phyloP scores from a whole-genome alignment of 1,140 invertebrate species.

The Lepidurus packardi region DNA sequence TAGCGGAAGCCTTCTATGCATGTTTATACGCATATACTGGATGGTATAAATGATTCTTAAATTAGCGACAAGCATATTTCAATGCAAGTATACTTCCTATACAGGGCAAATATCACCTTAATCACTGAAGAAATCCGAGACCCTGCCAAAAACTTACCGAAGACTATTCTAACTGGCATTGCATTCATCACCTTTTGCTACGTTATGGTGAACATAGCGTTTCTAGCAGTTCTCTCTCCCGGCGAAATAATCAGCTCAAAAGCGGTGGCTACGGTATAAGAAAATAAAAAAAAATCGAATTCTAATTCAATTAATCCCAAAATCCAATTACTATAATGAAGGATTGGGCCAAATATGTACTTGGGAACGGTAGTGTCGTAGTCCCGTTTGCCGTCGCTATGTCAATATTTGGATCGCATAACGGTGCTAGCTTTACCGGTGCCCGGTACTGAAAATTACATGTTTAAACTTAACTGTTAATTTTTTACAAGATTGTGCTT shows the following conservation, averaged over 20 bases:
- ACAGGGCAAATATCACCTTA: conserved; percentile 57
- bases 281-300: conserved; percentile 7
- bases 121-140: conserved; percentile 63
- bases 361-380: conserved; percentile 54
- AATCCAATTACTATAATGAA: conserved; percentile 30
- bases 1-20: conserved; percentile 51
- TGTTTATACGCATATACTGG: conserved; percentile 52
- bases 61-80: background rate
- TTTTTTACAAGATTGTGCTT: conserved; percentile 46
- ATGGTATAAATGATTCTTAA: conserved; percentile 40
- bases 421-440: conserved; percentile 67
- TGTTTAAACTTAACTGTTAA: background rate
- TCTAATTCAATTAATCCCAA: background rate
- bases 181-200: conserved; percentile 56
- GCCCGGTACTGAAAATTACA: conserved; percentile 50
- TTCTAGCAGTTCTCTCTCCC: conserved; percentile 55
- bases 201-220: conserved; percentile 56
- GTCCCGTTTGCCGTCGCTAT: conserved; percentile 67
- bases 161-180: conserved; percentile 56
- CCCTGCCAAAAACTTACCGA: conserved; percentile 59
- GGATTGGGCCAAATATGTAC: conserved; percentile 57
- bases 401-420: conserved; percentile 66
- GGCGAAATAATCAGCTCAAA: conserved; percentile 52
- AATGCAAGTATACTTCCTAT: conserved; percentile 32
- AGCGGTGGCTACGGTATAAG: conserved; percentile 59